Percentiles rank a stretch among this genome's conserved stretches.
Evolutionary conservation across 2,797 vertebrate species (phyloP).

Genomic region (Centroberyx gerrardi): DNA sequence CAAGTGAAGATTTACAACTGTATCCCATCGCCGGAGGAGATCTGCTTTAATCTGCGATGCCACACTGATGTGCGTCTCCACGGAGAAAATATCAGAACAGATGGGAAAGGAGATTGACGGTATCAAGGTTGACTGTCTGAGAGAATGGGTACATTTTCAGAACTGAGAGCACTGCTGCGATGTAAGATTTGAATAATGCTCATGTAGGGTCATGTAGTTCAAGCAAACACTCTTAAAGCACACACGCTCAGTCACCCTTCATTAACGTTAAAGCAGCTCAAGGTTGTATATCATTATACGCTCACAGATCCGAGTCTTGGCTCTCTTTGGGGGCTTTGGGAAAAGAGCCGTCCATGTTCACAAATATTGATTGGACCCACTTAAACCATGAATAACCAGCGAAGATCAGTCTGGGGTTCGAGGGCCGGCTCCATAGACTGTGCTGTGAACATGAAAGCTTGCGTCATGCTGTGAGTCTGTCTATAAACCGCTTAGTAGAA

Average conservation of each 20-base stretch:
- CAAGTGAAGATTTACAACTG: not conserved
- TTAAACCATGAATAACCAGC: not conserved
- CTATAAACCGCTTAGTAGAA: not conserved
- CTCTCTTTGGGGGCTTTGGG: not conserved
- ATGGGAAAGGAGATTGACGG: not conserved
- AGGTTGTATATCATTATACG: not conserved
- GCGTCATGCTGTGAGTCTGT: not conserved
- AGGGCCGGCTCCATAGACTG: constrained; percentile 1
- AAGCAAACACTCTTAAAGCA: not conserved
- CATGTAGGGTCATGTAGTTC: not conserved
- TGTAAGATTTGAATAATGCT: not conserved
- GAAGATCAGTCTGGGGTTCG: constrained; percentile 1
- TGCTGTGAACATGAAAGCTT: constrained; percentile 17
- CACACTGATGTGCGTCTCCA: not conserved
- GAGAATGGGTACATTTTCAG: not conserved
- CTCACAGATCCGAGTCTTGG: not conserved
- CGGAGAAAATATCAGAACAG: not conserved
- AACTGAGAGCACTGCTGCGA: not conserved
- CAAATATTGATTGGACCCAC: not conserved
- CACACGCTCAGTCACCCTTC: not conserved
- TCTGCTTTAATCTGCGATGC: not conserved
- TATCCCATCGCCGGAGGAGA: not conserved
- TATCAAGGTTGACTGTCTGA: not conserved
- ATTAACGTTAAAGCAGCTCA: not conserved
- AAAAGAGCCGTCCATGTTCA: not conserved